Base-by-base conservation (phyloP, 2,113 vertebrate species). In the Mormyrus lacerda region DNA sequence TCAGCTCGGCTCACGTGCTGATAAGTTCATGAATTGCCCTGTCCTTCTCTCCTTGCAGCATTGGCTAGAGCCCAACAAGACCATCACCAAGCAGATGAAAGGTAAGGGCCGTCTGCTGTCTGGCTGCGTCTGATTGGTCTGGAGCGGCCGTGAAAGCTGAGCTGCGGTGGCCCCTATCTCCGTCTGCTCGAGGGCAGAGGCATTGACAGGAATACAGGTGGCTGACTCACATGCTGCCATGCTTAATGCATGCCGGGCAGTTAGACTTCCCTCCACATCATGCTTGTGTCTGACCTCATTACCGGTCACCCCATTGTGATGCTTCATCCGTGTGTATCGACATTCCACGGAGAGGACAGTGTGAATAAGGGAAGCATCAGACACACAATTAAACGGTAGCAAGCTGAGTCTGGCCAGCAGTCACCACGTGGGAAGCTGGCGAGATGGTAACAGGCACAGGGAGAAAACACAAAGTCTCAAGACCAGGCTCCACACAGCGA, bases 11-110 rank as follows among this genome's bases (percentile, higher is more conserved):
- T 13, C 17, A 7, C 6, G 73, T 42, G 31, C 35, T 42, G 73
- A 42, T 13, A 42, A 42, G 13, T 87, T 87, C 27, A 87, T 53
- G 55, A 88, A 47, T 2, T 90, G 3, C 47, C 85, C 17, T 90
- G 85, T 95, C 15, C 94, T 24, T 88, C 92, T 94, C 93, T 90
- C 91, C 93, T 94, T 94, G 79, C 93, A 99, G 98, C 98, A 99
- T 93, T 99, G 98, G 98, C 96, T 99, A 92, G 97, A 99, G 93
- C 97, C 98, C 91, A 99, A 97, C 93, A 99, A 99, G 93, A 95
- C 97, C 3, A 95, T 99, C 93, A 96, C 93, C 95, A 97, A 97
- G 93, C 98, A 99, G 95, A 99, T 99, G 98, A 99, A 99, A 96
- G 97, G 98, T 99, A 97, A 99, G 98, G 98, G 90, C 94, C 31